Evolutionary conservation across 1,140 invertebrate genomes (phyloP).

Genomic region (Triops cancriformis): DNA sequence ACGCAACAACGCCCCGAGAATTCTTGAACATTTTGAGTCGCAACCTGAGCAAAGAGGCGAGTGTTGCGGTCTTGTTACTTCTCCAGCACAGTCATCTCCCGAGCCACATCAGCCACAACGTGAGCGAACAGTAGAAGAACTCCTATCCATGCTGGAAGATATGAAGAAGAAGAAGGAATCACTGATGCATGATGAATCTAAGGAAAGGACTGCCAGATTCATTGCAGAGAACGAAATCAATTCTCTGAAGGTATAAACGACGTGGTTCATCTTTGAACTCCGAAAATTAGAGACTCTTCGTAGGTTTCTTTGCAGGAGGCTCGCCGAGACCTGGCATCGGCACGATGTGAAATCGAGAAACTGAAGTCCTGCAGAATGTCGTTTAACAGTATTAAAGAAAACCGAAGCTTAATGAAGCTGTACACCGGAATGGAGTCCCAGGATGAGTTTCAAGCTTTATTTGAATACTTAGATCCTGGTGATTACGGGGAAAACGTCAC

Average conservation of each 20-base stretch:
- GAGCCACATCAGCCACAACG: no score
- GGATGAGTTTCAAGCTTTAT: background rate
- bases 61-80: background rate
- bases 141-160: no score
- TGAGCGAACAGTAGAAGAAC: no score
- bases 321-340: background rate
- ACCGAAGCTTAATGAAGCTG: no score
- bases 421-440: no score
- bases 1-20: no score
- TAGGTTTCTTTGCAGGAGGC: background rate
- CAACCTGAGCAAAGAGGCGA: background rate
- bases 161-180: no score
- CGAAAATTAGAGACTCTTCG: no score
- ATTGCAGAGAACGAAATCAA: background rate
- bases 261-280: no score
- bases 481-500: constrained; percentile 6
- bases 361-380: background rate
- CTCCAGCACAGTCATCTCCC: no score
- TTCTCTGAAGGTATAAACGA: background rate
- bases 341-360: background rate
- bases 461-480: constrained; percentile 5
- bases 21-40: background rate
- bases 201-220: background rate
- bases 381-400: background rate
- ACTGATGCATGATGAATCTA: no score